Evolutionary conservation across 2,113 vertebrate species (phyloP), one percentile per base, ranked within the genome.

Genomic region (Sakesphorus luctuosus): DNA sequence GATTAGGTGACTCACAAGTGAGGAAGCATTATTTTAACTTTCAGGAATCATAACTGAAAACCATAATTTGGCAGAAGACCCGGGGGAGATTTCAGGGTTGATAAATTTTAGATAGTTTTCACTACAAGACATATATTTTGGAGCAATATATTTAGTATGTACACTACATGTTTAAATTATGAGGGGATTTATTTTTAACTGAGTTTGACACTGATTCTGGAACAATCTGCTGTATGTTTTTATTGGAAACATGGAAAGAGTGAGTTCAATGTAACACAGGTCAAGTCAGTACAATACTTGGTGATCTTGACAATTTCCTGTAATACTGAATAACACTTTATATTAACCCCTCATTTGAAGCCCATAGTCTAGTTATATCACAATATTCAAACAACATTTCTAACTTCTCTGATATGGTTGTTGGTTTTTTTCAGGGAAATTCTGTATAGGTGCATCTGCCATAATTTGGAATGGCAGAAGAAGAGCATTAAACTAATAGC

Each of bases 221-320:
- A 97, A 95, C 79, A 96, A 90, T 69, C 95, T 94, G 91, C 89
- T 77, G 77, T 75, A 52, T 90, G 38, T 94, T 97, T 97, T 97
- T 96, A 97, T 97, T 94, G 96, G 97, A 97, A 97, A 90, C 97
- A 91, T 76, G 91, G 97, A 96, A 95, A 84, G 91, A 84, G 85
- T 78, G 95, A 96, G 97, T 94, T 96, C 97, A 89, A 16, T 75
- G 74, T 84, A 93, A 85, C 91, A 38, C 76, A 95, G 98, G 97
- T 98, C 97, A 93, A 75, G 74, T 63, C 61, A 87, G 92, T 95
- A 72, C 83, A 80, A 90, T 75, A 78, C 95, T 97, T 88, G 67
- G 91, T 33, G 94, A 93, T 96, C 93, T 52, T 94, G 97, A 96
- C 97, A 68, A 93, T 95, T 97, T 97, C 97, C 97, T 98, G 97